phyloP scores from a whole-genome alignment of 2,888 invertebrate genomes.

The Epinotia ramella region DNA sequence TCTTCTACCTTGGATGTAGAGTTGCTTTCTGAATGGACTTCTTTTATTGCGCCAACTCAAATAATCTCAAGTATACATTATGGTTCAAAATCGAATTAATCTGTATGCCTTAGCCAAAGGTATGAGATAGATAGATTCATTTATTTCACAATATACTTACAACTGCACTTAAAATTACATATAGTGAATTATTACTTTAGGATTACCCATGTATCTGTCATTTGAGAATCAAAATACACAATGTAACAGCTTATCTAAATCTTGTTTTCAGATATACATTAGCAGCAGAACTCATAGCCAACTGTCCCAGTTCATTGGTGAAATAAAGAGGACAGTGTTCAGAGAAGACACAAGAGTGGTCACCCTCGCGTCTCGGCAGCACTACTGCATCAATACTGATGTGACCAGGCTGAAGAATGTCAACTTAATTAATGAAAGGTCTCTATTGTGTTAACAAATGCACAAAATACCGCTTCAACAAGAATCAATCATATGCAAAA shows the following conservation, averaged over 20 bases:
- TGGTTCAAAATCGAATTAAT: too few relatives aligned
- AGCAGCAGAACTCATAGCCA: slow-evolving; percentile 99
- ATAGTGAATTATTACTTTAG: too few relatives aligned
- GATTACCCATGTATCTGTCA: too few relatives aligned
- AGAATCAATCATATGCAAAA: background rate
- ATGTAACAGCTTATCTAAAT: background rate
- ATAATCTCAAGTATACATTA: too few relatives aligned
- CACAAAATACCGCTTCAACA: background rate
- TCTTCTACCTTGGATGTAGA: too few relatives aligned
- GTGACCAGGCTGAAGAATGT: slow-evolving; percentile 90
- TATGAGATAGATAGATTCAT: too few relatives aligned
- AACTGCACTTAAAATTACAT: too few relatives aligned
- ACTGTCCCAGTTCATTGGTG: slow-evolving; percentile 96
- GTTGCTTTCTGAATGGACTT: too few relatives aligned
- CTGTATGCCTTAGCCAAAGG: too few relatives aligned
- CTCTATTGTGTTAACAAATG: slow-evolving; percentile 56
- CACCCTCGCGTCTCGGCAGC: slow-evolving; percentile 95
- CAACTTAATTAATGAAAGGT: slow-evolving; percentile 94
- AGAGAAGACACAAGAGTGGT: slow-evolving; percentile 89
- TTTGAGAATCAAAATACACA: too few relatives aligned
- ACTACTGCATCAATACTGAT: slow-evolving; percentile 94
- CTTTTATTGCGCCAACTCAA: too few relatives aligned
- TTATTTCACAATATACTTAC: too few relatives aligned
- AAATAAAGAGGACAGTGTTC: slow-evolving; percentile 93
- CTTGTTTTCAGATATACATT: slow-evolving; percentile 90